A percentile compares a stretch with the other conserved stretches of the same genome.
These are phyloP conservation scores for Chironomus tepperi DNA, from an alignment of 1,140 invertebrate species.

Conservation along the genomic window DNA sequence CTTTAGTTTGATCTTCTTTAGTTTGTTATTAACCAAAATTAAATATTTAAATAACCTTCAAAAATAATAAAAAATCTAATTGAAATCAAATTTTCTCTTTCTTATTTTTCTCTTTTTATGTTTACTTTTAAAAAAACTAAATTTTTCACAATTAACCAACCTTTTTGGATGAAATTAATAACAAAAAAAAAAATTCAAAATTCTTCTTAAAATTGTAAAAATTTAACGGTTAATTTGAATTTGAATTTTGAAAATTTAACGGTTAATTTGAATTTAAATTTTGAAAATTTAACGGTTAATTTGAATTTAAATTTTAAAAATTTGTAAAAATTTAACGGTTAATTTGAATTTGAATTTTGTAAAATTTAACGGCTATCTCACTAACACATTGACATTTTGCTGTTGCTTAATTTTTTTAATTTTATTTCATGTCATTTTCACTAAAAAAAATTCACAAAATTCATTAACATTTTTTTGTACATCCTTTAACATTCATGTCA, in stretches of 20 bases:
- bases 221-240: neutral
- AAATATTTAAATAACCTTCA: no score
- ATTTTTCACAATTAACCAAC: neutral
- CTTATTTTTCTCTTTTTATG: no score
- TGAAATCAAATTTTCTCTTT: no score
- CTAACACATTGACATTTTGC: neutral
- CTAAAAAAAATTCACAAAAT: neutral
- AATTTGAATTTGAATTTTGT: neutral
- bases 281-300: neutral
- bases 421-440: neutral
- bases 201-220: neutral
- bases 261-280: neutral
- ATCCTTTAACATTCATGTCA: neutral
- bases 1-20: no score
- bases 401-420: neutral
- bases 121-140: neutral
- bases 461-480: neutral
- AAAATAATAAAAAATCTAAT: no score
- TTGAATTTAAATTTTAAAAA: neutral
- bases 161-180: neutral
- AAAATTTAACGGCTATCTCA: neutral
- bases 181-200: neutral
- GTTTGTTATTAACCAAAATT: no score
- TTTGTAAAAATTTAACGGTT: neutral
- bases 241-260: neutral